phyloP scores from a whole-genome alignment of 2,797 vertebrate genomes.

The Liparis tanakae region DNA sequence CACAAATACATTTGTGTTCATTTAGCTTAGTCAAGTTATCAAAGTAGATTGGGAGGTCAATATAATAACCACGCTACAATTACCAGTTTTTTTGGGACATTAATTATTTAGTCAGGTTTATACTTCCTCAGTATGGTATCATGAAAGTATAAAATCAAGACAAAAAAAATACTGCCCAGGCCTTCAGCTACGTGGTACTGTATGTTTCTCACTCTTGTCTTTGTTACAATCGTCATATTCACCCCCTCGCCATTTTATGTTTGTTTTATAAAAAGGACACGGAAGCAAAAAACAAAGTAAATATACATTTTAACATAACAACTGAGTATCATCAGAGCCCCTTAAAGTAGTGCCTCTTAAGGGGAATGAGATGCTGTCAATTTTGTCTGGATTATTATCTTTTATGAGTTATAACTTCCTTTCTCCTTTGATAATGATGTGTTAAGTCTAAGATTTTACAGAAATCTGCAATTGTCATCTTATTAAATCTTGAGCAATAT shows the following conservation, averaged over 20 bases:
- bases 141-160: neutral
- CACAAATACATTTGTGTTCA: neutral
- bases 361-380: neutral
- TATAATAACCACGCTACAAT: neutral
- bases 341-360: neutral
- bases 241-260: neutral
- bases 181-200: neutral
- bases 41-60: neutral
- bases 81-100: neutral
- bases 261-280: neutral
- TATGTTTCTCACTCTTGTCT: neutral
- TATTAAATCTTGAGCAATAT: neutral
- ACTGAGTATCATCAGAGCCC: neutral
- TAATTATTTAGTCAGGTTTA: neutral
- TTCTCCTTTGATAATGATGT: neutral
- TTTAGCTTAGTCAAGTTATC: neutral
- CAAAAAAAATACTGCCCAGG: neutral
- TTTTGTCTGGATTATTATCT: neutral
- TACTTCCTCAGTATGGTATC: neutral
- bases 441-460: neutral
- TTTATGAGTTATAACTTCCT: neutral
- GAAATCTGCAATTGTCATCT: neutral
- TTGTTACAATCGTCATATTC: neutral
- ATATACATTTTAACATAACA: too few relatives aligned
- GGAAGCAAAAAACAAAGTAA: neutral